Evolutionary conservation across 2,797 vertebrate genomes (phyloP).

Genomic region (Coracias cyanogaster): DNA sequence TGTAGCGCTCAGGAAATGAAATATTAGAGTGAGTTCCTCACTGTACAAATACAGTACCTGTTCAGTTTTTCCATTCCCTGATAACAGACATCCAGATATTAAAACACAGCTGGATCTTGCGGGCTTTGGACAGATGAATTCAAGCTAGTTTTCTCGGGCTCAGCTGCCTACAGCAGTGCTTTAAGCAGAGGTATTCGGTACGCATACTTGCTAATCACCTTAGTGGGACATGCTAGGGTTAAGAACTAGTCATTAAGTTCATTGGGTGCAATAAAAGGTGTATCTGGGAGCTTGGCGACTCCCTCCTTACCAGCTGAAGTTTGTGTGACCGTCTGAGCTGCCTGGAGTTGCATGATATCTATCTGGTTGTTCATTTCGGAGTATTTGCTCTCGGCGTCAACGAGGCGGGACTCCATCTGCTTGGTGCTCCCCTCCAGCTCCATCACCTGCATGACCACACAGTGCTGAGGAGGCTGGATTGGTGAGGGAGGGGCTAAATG

Average conservation of each 20-base stretch:
- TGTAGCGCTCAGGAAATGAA: not conserved
- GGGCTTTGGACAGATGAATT: not conserved
- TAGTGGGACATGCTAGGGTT: not conserved
- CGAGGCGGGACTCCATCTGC: conserved; percentile 88
- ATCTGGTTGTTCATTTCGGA: conserved; percentile 96
- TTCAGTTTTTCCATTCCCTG: not conserved
- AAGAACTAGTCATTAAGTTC: not conserved
- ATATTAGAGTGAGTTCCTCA: not conserved
- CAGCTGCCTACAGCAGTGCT: not conserved
- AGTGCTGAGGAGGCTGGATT: too few species aligned
- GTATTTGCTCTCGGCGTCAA: conserved; percentile 93
- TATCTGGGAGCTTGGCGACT: not conserved
- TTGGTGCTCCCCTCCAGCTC: conserved; percentile 90
- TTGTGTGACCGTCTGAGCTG: conserved; percentile 88
- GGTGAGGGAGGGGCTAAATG: too few species aligned
- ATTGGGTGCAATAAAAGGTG: not conserved
- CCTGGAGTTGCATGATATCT: conserved; percentile 95
- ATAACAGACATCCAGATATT: not conserved
- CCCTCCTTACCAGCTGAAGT: conserved; percentile 91
- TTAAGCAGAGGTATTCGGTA: not conserved
- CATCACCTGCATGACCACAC: conserved; percentile 91
- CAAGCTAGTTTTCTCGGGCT: not conserved
- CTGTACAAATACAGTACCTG: not conserved
- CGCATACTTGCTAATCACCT: not conserved
- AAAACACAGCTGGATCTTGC: not conserved